Evolutionary conservation across 2,888 invertebrate genomes (phyloP), one percentile per base, ranked within the genome.

Genomic region (Pheosia tremula): DNA sequence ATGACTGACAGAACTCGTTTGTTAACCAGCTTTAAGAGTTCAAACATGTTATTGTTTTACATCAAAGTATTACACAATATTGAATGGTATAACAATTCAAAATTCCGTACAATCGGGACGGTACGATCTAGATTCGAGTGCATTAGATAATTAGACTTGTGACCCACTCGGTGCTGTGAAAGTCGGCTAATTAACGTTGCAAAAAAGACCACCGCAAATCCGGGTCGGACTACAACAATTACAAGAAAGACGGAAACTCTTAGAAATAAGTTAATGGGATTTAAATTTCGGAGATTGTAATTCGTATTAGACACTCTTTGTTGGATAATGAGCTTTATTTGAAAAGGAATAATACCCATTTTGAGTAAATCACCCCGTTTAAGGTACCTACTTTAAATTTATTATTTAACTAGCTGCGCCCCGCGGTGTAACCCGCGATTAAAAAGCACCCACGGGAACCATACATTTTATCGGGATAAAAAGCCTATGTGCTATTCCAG

Each of bases 91-190:
- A 54, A 38, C 38, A 39, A 38, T 11, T 24, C 3, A 9, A 54
- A 10, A 38, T 8, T 11, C 6, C 37, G 10, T 36, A 45, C 5
- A 6, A 39, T n/a, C 6, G 1, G 36, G 24, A 45, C n/a, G 41
- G 13, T n/a, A 24, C 39, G 7, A 39, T 10, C 36, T 24, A 56
- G 13, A 41, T 56, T 9, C 3, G 8, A 8, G 13, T 56, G 41
- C n/a, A 41, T 56, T 56, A 56, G 39, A 41, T 56, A 56, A 56
- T 56, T 56, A 13, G n/a, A 3, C 13, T 6, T 4, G 4, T 52
- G 68, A 61, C 62, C 69, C 24, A 66, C 39, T 39, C 6, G 24
- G 11, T 55, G 49, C 24, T 43, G 69, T 57, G 73, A 73, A 73
- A 73, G 73, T 67, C 7, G 7, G 53, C 53, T 37, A 58, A 73